A percentile compares a stretch with the other conserved stretches of the same genome.
phyloP scores from a whole-genome alignment of 1,140 invertebrate species.

The Leptinotarsa undecemlineata region DNA sequence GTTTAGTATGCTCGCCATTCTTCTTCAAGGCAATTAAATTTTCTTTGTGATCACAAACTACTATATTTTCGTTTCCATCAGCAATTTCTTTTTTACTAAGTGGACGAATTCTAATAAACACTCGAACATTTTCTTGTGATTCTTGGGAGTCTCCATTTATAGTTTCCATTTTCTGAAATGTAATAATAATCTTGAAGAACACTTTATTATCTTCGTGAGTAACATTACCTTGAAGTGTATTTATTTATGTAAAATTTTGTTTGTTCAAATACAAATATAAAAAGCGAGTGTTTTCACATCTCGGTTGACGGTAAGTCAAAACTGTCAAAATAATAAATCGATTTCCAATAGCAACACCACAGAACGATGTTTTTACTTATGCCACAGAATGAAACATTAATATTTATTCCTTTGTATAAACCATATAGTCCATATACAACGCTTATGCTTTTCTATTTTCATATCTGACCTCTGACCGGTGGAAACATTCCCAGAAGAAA shows the following conservation, averaged over 20 bases:
- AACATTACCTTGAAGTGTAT: conserved; percentile 18
- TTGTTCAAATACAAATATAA: conserved; percentile 1
- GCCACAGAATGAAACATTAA: too few species aligned
- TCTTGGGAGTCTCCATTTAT: conserved; percentile 16
- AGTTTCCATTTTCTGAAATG: conserved; percentile 21
- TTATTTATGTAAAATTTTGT: conserved; percentile 11
- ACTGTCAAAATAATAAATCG: too few species aligned
- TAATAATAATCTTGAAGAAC: neutral
- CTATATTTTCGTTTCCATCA: conserved; percentile 69
- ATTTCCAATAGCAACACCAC: too few species aligned
- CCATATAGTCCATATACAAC: too few species aligned
- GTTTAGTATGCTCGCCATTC: conserved; percentile 71
- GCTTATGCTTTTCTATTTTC: too few species aligned
- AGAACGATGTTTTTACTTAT: too few species aligned
- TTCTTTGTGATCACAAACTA: conserved; percentile 76
- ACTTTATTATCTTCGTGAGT: neutral
- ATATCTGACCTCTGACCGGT: too few species aligned
- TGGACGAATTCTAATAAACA: conserved; percentile 86
- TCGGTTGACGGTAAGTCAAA: too few species aligned
- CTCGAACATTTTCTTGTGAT: conserved; percentile 69
- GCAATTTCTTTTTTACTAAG: conserved; percentile 79
- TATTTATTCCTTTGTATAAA: too few species aligned
- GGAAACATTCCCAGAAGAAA: too few species aligned
- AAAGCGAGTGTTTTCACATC: neutral
- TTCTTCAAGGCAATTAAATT: conserved; percentile 78